These are phyloP conservation scores for Glareola pratincola DNA, from an alignment of 2,113 vertebrate species.

Conservation along the genomic window DNA sequence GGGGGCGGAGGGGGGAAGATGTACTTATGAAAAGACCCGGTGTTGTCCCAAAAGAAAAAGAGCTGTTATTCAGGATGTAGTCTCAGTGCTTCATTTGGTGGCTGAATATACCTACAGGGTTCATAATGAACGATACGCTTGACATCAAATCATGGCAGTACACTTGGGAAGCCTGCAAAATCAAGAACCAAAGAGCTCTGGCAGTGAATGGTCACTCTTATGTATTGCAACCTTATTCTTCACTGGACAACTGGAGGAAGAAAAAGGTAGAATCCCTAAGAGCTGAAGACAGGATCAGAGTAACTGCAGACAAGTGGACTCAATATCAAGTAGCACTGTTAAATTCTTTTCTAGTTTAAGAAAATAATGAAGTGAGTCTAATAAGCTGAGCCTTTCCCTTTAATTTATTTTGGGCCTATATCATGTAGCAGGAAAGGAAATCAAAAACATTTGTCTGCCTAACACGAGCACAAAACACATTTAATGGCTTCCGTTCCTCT, in stretches of 20 bases:
- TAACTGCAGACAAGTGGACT: background rate
- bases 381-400: conserved; percentile 2
- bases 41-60: background rate
- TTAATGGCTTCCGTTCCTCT: background rate
- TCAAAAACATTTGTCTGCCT: conserved; percentile 26
- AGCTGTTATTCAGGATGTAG: background rate
- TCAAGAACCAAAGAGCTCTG: background rate
- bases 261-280: background rate
- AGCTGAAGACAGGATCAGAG: background rate
- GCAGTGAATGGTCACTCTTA: background rate
- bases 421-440: conserved; percentile 49
- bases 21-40: background rate
- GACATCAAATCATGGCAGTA: background rate
- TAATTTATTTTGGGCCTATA: background rate
- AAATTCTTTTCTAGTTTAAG: background rate
- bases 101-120: background rate
- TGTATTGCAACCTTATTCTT: background rate
- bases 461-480: background rate
- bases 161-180: background rate
- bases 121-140: background rate
- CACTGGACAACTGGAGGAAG: background rate
- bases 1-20: accelerated
- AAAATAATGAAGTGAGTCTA: conserved; percentile 10
- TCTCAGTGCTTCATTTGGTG: background rate
- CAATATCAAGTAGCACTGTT: background rate